Evolutionary conservation across 1,140 invertebrate genomes (phyloP), one percentile per base, ranked within the genome.

Genomic region (Zaprionus inermis): DNA sequence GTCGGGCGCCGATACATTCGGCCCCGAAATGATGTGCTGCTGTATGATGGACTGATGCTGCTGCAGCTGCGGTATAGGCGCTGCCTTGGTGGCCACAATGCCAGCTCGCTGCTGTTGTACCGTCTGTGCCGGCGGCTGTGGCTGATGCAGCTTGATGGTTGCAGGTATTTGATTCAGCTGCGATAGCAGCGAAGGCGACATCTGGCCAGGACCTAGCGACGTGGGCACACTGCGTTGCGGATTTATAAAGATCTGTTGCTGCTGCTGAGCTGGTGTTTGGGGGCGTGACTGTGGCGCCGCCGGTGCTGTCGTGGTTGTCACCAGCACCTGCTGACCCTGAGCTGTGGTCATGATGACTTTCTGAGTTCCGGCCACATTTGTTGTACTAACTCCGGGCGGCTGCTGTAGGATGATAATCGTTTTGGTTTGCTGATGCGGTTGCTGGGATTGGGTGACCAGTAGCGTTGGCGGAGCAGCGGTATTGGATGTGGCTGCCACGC

Each of bases 351-450:
- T 94, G 2, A 96, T 94, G 80, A 94, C 93, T 75, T 94, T 94
- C 52, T 94, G 94, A 0, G 93, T 84, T 73, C 76, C 84, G 4
- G 81, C 51, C 18, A 89, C 69, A 38, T 65, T 79, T 10, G 70
- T 46, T 1, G 76, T 34, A 4, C 75, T 61, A 12, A 74, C 81
- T 5, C 78, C 84, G 3, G 77, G 64, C 74, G 95, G 95, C 28
- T 95, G 95, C 76, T 96, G 95, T 14, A 96, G 81, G 54, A 96
- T 96, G 38, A 96, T 96, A 20, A 96, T 96, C 0, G 95, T 96
- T 76, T 96, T 96, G 0, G 95, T 93, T 12, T 93, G 92, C 49
- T 92, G 91, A 51, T 91, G 91, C 22, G 72, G 91, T 54, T 91
- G 91, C 30, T 72, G 81, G 3, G 90, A 63, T 68, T 93, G 93